Base-by-base conservation (phyloP, 2,113 vertebrate species). In the Azemiops feae region DNA sequence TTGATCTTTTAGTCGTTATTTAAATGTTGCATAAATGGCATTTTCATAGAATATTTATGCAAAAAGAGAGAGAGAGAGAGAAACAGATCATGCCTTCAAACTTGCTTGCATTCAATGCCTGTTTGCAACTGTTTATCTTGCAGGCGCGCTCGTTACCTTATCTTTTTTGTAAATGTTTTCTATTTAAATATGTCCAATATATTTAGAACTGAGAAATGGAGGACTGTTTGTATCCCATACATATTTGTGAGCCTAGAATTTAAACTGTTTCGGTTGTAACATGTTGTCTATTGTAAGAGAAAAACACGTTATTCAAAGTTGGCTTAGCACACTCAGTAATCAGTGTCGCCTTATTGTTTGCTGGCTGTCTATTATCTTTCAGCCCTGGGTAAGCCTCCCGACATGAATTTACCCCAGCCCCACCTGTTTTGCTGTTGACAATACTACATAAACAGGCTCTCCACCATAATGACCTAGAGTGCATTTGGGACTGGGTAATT, bases 371-470 rank as follows among this genome's bases (percentile, higher is more conserved):
- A 11, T 94, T 90, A 43, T 45, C 91, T 20, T 23, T 87, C 90
- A 54, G 90, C 64, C 30, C 91, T 94, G 57, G 94, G 93, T 87
- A 92, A 92, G 20, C 39, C 90, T 74, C 89, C 23, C 45, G 34
- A 95, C 74, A 93, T 96, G 88, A 92, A 94, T 94, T 95, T 94
- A 94, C 93, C 92, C 90, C 91, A 92, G 87, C n/a, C n/a, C 34
- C 34, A 81, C 34, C 34, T 43, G 74, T 43, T 81, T 94, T 30
- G 30, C 18, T 0, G 0, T 30, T 91, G 94, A 89, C 95, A 94
- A 89, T 88, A 60, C 50, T 88, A 87, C 91, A 93, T 92, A 91
- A 91, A 55, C 64, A 87, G 0, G 0, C 34, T 91, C 81, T 74
- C n/a, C 5, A 1, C 95, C 94, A 69, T 95, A 34, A 87, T 85